Conservation (phyloP, 2,113 vertebrate species). For the Lophochroa leadbeateri region DNA sequence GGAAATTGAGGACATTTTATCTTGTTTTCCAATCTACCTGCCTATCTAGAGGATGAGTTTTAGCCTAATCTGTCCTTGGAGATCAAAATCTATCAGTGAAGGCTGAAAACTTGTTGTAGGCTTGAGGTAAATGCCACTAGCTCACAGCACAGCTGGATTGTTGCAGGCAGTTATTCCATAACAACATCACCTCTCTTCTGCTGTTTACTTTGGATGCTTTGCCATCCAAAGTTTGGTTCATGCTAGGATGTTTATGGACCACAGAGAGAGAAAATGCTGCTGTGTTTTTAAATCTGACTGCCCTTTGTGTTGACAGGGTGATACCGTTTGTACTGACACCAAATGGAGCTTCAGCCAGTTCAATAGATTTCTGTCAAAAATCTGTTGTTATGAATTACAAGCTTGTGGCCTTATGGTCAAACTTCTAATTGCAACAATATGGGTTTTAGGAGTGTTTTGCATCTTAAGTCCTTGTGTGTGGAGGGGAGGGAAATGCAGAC, state of each 20-base stretch:
- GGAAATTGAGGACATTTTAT: neutral
- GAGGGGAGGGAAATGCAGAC: neutral
- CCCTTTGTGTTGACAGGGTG: neutral
- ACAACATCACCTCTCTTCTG: rapidly evolving
- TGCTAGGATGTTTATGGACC: neutral
- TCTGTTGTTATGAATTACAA: neutral
- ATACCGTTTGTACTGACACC: neutral
- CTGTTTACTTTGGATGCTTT: neutral
- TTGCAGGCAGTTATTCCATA: neutral
- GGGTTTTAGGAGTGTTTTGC: neutral
- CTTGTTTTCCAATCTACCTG: neutral
- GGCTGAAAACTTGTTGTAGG: neutral
- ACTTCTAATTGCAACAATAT: neutral
- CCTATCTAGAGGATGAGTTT: neutral
- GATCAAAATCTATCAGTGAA: neutral
- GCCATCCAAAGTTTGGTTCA: neutral
- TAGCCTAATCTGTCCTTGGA: neutral
- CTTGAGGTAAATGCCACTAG: neutral
- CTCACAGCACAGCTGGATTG: neutral
- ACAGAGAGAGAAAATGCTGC: rapidly evolving
- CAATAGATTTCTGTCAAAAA: neutral
- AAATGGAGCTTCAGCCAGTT: neutral
- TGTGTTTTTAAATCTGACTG: neutral
- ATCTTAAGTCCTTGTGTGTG: neutral
- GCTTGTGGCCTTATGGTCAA: neutral